Evolutionary conservation across 1,140 invertebrate species (phyloP), one percentile per base, ranked within the genome.

Genomic region (Papilio xuthus): DNA sequence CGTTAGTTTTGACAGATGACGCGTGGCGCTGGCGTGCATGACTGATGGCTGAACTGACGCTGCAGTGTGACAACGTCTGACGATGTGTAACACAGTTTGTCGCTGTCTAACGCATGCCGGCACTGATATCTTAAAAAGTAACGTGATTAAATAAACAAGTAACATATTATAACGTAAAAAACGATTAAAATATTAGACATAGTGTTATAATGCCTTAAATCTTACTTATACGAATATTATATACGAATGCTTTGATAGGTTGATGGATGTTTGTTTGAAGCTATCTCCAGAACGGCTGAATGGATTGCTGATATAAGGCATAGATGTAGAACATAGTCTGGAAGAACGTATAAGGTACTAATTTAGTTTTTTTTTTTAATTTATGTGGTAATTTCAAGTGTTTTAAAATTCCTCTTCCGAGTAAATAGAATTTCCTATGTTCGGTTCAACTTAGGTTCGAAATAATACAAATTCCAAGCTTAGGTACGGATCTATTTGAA

Each of bases 1-100:
- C 56, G 81, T 53, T 72, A 78, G 82, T 86, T 90, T 88, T 89
- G 88, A 89, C 86, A 87, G 79, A 80, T 83, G 86, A 85, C 82
- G 81, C 82, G 80, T 67, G 77, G 80, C 74, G 37, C 74, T 78
- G 76, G 80, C 74, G 77, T 79, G 80, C 73, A 73, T 85, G 81
- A 86, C 80, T 82, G 83, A 88, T 84, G 82, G 37, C 80, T 78
- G 80, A 84, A 80, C 84, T 81, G 28, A 53, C 60, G 50, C 75
- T 67, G 60, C 78, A 67, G 56, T 26, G 10, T 60, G 56, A 60
- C 53, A 23, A 26, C 23, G 56, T 60, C 23, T 60, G 56, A 60
- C 56, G 56, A 20, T 23, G 20, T 26, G 8, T 63, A 26, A 63
- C 23, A 50, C 8, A 53, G 50, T 53, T 53, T 50, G 18, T n/a